phyloP scores from a whole-genome alignment of 2,888 invertebrate genomes.

The Xylota sylvarum region DNA sequence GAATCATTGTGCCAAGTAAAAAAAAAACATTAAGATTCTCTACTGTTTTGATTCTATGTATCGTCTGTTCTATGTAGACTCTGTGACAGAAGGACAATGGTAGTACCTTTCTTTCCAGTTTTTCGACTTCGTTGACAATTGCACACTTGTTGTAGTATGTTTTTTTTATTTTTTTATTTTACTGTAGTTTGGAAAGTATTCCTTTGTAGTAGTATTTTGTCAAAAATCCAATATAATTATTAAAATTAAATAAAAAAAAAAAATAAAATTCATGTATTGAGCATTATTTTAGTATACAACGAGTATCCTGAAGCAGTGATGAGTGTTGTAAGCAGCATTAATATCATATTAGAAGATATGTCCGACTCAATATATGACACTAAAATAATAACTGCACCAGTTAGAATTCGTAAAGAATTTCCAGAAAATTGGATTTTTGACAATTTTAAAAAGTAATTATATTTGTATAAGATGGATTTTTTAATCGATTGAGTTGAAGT shows the following conservation, averaged over 20 bases:
- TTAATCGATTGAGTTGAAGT: background rate
- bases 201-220: constrained; percentile 23
- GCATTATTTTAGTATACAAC: constrained; percentile 52
- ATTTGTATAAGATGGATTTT: constrained; percentile 23
- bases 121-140: background rate
- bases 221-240: constrained; percentile 61
- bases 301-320: constrained; percentile 65
- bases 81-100: too few relatives aligned
- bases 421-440: constrained; percentile 77
- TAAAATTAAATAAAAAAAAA: background rate
- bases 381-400: constrained; percentile 46
- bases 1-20: constrained; percentile 81
- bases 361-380: constrained; percentile 54
- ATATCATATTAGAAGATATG: constrained; percentile 49
- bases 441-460: constrained; percentile 75
- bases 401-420: constrained; percentile 60
- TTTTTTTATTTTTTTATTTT: background rate
- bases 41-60: too few relatives aligned
- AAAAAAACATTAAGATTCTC: background rate
- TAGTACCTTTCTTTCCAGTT: too few relatives aligned
- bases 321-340: constrained; percentile 57
- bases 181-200: background rate
- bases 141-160: too few relatives aligned
- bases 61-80: too few relatives aligned
- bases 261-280: constrained; percentile 7